These are phyloP conservation scores for Leptopilina clavipes DNA, from an alignment of 1,140 invertebrate species.

Conservation along the genomic window DNA sequence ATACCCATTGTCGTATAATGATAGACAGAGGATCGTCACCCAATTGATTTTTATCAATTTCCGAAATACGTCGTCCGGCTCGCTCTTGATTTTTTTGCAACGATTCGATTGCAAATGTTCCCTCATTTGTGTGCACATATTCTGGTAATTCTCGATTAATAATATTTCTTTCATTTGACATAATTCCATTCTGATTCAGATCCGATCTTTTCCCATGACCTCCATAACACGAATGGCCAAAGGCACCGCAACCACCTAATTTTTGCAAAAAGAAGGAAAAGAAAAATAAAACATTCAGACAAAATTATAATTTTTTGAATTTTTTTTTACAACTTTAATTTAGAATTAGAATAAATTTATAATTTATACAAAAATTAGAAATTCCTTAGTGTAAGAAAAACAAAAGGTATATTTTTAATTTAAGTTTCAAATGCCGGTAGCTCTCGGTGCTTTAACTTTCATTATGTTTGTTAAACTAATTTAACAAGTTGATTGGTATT, in stretches of 20 bases:
- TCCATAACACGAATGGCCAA: constrained; percentile 81
- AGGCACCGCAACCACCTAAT: constrained; percentile 79
- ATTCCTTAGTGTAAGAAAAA: too few relatives aligned
- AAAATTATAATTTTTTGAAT: too few relatives aligned
- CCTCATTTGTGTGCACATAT: not conserved
- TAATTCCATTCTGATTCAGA: constrained; percentile 47
- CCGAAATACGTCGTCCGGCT: not conserved
- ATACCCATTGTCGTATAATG: constrained; percentile 10
- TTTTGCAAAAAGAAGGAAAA: constrained; percentile 49
- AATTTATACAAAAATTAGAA: too few relatives aligned
- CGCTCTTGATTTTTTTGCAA: constrained; percentile 1
- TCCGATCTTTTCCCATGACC: constrained; percentile 80
- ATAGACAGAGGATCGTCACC: constrained; percentile 4
- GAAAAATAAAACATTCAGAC: too few relatives aligned
- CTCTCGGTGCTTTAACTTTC: not conserved
- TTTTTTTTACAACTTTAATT: too few relatives aligned
- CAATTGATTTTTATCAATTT: constrained; percentile 29
- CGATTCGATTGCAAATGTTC: not conserved
- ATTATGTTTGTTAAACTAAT: not conserved
- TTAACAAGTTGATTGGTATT: not conserved
- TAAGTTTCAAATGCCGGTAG: not conserved
- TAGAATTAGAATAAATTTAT: too few relatives aligned
- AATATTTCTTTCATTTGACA: not conserved
- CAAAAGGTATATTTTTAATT: too few relatives aligned
- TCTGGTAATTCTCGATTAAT: constrained; percentile 18